Percentiles rank a stretch among this genome's conserved stretches.
These are phyloP conservation scores for Cinara cedri DNA, from an alignment of 2,888 invertebrate species.

Conservation along the genomic window DNA sequence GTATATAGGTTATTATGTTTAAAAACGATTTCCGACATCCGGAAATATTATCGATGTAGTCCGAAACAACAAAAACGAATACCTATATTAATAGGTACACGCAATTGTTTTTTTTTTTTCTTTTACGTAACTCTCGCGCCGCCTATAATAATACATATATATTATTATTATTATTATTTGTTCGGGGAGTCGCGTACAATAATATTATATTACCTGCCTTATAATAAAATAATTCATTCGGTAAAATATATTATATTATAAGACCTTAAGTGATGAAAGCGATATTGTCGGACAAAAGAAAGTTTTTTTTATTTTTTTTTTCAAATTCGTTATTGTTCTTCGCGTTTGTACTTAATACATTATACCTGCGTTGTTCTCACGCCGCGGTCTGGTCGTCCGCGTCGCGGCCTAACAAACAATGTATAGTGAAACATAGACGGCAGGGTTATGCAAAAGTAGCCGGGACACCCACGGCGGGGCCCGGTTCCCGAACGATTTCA, in stretches of 20 bases:
- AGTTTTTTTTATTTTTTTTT: conserved; percentile 28
- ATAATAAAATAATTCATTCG: neutral
- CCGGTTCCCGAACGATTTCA: neutral
- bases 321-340: conserved; percentile 26
- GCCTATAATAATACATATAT: no score
- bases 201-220: neutral
- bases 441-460: conserved; percentile 48
- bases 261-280: conserved; percentile 53
- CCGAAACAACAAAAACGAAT: no score
- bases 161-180: no score
- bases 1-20: no score
- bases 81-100: no score
- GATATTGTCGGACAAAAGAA: conserved; percentile 44
- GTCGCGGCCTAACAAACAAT: conserved; percentile 11
- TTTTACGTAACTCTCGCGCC: no score
- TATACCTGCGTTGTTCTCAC: no score
- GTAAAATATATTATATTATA: neutral
- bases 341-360: neutral
- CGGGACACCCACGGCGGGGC: conserved; percentile 6
- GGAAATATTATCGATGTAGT: no score
- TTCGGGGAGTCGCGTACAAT: no score
- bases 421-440: conserved; percentile 3
- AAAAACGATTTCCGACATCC: no score
- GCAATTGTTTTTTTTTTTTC: no score
- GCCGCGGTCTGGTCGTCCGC: neutral